phyloP scores from a whole-genome alignment of 1,140 invertebrate species.

The Drosophila kurseongensis region DNA sequence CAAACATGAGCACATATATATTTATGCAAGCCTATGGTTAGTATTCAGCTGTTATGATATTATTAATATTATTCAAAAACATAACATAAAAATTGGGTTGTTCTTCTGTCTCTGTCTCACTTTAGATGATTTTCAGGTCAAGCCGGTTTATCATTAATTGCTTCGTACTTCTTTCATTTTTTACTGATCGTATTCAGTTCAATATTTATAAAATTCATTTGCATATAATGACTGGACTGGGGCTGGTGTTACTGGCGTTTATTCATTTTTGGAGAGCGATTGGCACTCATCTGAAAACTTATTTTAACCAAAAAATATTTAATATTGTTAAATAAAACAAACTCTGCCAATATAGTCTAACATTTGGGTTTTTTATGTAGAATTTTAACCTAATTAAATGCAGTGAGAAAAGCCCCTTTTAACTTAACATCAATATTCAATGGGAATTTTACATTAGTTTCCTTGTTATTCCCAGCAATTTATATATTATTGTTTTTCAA shows the following conservation, averaged over 20 bases:
- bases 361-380: no score
- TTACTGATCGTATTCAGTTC: conserved; percentile 47
- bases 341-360: no score
- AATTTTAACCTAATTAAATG: no score
- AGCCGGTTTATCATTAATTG: conserved; percentile 48
- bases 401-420: no score
- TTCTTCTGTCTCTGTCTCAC: background rate
- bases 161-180: conserved; percentile 12
- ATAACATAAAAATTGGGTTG: background rate
- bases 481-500: background rate
- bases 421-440: background rate
- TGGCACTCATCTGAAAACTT: background rate
- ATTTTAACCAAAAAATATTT: no score
- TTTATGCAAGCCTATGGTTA: conserved; percentile 81
- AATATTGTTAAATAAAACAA: no score
- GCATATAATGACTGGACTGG: conserved; percentile 46
- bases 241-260: background rate
- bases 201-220: conserved; percentile 69
- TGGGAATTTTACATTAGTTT: conserved; percentile 19
- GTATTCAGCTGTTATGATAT: conserved; percentile 34
- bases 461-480: conserved; percentile 9
- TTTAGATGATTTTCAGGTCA: conserved; percentile 57
- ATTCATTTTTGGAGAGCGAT: background rate
- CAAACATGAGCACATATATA: conserved; percentile 80
- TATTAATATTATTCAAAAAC: background rate